A percentile compares a stretch with the other conserved stretches of the same genome.
Conservation (phyloP, 2,797 vertebrate species). For the Oryzias dopingdopingensis region DNA sequence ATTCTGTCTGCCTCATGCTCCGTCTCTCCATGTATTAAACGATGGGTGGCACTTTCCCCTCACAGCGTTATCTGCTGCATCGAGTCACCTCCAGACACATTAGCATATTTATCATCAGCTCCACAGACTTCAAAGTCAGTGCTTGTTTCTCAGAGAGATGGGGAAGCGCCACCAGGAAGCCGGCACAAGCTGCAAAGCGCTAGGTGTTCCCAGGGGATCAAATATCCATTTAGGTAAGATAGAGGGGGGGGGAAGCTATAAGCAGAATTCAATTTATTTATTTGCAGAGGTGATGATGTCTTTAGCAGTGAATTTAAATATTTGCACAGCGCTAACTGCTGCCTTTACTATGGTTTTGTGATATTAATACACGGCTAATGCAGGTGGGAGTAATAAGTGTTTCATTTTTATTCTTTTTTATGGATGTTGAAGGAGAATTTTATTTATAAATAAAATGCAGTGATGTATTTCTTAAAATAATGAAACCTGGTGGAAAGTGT, state of each 20-base stretch:
- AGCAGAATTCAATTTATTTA: conserved; percentile 71
- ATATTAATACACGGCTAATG: conserved; percentile 42
- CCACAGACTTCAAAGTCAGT: conserved; percentile 77
- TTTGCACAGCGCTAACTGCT: conserved; percentile 62
- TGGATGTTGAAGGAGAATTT: conserved; percentile 25
- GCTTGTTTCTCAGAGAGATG: conserved; percentile 59
- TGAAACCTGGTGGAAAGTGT: conserved; percentile 19
- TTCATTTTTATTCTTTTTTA: conserved; percentile 17
- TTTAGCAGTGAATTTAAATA: conserved; percentile 74
- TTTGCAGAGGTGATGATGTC: conserved; percentile 71
- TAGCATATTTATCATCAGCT: conserved; percentile 79
- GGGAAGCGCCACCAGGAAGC: conserved; percentile 69
- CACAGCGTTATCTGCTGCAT: conserved; percentile 67
- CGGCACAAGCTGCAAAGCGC: conserved; percentile 66
- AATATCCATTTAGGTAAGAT: conserved; percentile 72
- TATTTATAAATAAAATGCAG: conserved; percentile 23
- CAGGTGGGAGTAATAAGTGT: conserved; percentile 34
- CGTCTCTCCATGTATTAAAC: conserved; percentile 63
- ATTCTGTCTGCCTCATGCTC: conserved; percentile 20
- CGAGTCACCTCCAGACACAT: conserved; percentile 74
- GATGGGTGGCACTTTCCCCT: conserved; percentile 72
- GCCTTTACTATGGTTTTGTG: conserved; percentile 50
- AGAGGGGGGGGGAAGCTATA: conserved; percentile 40
- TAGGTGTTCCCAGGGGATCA: conserved; percentile 72
- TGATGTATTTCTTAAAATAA: conserved; percentile 19